phyloP scores from a whole-genome alignment of 2,113 vertebrate species.

The Dromas ardeola region DNA sequence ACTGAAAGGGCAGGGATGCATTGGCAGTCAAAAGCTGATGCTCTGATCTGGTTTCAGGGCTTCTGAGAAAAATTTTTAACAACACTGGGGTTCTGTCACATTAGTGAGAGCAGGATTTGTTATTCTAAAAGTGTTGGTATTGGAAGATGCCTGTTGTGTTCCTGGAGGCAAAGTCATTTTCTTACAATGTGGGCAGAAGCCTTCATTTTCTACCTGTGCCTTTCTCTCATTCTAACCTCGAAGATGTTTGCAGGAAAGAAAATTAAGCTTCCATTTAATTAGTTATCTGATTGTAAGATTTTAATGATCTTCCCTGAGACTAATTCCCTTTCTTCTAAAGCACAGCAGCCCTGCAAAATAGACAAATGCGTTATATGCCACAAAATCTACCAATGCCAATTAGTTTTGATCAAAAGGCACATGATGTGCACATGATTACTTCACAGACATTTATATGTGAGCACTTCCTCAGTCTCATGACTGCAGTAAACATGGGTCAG shows the following conservation, averaged over 20 bases:
- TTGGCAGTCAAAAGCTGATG: neutral
- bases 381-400: neutral
- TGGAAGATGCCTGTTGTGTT: neutral
- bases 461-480: neutral
- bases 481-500: neutral
- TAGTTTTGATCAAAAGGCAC: neutral
- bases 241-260: neutral
- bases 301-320: neutral
- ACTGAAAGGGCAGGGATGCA: neutral
- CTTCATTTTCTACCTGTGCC: neutral
- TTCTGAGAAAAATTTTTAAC: neutral
- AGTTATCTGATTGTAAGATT: neutral
- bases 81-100: neutral
- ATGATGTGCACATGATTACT: neutral
- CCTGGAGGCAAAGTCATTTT: neutral
- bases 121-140: neutral
- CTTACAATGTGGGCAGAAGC: neutral
- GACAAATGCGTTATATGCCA: neutral
- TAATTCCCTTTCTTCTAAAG: neutral
- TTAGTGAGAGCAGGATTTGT: neutral
- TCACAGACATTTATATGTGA: neutral
- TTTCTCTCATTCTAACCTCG: neutral
- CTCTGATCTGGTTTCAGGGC: neutral
- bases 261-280: neutral
- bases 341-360: neutral